Evolutionary conservation across 1,140 invertebrate species (phyloP).

Genomic region (Helicoverpa zea): DNA sequence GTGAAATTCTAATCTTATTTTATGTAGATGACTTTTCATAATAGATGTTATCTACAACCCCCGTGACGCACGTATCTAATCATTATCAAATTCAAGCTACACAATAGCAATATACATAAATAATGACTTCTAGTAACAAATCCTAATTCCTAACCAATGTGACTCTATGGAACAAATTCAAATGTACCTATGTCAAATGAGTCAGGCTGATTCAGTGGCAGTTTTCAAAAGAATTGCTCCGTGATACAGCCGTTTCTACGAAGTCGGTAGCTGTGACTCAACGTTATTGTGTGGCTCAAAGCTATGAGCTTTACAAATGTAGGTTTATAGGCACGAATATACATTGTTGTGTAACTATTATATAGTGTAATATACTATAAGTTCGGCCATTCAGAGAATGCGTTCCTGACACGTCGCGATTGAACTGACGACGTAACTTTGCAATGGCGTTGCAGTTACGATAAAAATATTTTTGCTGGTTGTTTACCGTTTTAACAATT

Average conservation of each 20-base stretch:
- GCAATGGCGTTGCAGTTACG: too few relatives aligned
- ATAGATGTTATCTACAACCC: too few relatives aligned
- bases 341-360: too few relatives aligned
- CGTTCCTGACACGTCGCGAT: too few relatives aligned
- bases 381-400: too few relatives aligned
- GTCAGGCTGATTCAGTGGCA: slow-evolving; percentile 2
- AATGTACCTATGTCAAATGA: slow-evolving; percentile 12
- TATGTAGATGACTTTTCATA: too few relatives aligned
- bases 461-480: too few relatives aligned
- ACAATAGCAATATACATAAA: background rate
- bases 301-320: slow-evolving; percentile 2
- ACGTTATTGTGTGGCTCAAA: slow-evolving; percentile 5
- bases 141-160: background rate
- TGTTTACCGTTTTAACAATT: too few relatives aligned
- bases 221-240: slow-evolving; percentile 31
- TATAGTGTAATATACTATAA: too few relatives aligned
- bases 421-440: too few relatives aligned
- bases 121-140: background rate
- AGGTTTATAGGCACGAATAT: background rate
- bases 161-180: background rate
- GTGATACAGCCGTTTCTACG: slow-evolving; percentile 25
- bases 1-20: too few relatives aligned
- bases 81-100: background rate
- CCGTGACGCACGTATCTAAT: background rate
- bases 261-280: slow-evolving; percentile 20